Evolutionary conservation across 2,797 vertebrate genomes (phyloP).

Genomic region (Cyprinella venusta): DNA sequence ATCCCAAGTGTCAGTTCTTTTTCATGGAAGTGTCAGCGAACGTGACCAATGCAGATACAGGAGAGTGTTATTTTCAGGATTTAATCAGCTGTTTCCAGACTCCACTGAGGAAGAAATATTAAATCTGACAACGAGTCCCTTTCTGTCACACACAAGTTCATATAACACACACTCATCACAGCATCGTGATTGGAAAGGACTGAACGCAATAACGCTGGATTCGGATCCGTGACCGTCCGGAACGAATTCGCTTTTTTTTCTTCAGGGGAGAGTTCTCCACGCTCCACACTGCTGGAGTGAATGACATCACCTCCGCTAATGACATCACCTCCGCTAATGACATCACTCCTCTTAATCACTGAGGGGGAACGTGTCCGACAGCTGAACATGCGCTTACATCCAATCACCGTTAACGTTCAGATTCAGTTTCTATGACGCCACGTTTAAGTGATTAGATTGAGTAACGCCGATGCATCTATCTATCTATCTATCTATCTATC

Average conservation of each 20-base stretch:
- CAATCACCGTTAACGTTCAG: background rate
- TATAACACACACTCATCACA: conserved; percentile 38
- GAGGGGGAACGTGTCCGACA: background rate
- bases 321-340: conserved; percentile 41
- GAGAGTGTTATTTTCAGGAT: conserved; percentile 64
- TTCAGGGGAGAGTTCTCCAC: conserved; percentile 32
- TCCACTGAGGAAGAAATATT: conserved; percentile 62
- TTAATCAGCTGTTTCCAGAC: conserved; percentile 57
- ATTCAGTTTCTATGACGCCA: background rate
- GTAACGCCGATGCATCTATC: background rate
- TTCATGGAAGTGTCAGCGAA: background rate
- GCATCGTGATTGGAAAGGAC: background rate
- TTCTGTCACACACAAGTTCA: conserved; percentile 33
- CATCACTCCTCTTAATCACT: conserved; percentile 6
- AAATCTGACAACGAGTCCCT: conserved; percentile 64
- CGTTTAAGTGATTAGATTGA: background rate
- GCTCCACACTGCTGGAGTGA: conserved; percentile 17
- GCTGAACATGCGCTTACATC: background rate
- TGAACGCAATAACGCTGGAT: background rate
- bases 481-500: no score
- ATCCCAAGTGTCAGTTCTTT: background rate
- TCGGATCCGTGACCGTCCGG: background rate
- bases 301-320: conserved; percentile 45
- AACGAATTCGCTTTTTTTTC: background rate
- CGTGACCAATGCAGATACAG: conserved; percentile 28